Conservation (phyloP, 1,140 invertebrate genomes). For the Pseudomyrmex cubaensis region DNA sequence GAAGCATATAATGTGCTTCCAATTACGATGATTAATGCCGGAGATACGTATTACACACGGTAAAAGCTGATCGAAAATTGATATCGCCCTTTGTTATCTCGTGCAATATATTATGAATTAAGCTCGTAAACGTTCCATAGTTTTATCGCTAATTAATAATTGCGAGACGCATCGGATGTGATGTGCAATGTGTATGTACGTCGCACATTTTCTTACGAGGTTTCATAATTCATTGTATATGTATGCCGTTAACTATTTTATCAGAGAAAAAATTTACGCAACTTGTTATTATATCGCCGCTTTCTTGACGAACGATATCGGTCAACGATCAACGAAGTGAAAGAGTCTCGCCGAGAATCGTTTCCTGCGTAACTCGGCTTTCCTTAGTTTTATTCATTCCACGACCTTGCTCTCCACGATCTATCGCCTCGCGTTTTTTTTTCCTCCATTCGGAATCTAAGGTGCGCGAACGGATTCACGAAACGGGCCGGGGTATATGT, state of each 20-base stretch:
- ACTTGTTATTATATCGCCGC: slow-evolving; percentile 37
- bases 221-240: too few relatives aligned
- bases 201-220: too few relatives aligned
- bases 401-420: slow-evolving; percentile 50
- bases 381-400: slow-evolving; percentile 55
- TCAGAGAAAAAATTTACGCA: neutral
- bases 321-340: neutral
- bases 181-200: too few relatives aligned
- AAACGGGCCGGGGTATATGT: slow-evolving; percentile 37
- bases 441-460: slow-evolving; percentile 30
- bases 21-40: slow-evolving; percentile 11
- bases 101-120: neutral
- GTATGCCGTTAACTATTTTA: neutral
- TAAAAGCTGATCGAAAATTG: slow-evolving; percentile 28
- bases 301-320: slow-evolving; percentile 21
- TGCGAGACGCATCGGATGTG: neutral
- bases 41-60: neutral
- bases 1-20: slow-evolving; percentile 1
- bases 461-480: slow-evolving; percentile 39
- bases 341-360: slow-evolving; percentile 27
- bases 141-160: slow-evolving; percentile 22
- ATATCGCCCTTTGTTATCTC: neutral
- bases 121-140: neutral
- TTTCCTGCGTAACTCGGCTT: slow-evolving; percentile 23
- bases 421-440: slow-evolving; percentile 28